These are phyloP conservation scores for Atherinosoma microstoma DNA, from an alignment of 2,797 vertebrate species.

Conservation along the genomic window DNA sequence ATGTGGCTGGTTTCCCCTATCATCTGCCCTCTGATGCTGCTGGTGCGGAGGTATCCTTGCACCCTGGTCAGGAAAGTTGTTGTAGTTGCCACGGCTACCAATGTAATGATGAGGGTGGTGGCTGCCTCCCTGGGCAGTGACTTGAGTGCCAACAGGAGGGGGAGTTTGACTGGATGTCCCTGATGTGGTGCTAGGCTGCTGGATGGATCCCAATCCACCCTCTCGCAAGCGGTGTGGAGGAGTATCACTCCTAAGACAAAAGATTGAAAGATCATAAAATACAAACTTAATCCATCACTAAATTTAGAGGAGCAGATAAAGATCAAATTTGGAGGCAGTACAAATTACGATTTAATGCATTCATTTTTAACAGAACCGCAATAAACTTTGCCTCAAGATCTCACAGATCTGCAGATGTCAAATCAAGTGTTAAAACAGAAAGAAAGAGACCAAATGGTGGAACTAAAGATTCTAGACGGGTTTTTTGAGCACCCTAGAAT, in stretches of 20 bases:
- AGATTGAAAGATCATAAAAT: neutral
- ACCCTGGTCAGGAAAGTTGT: constrained; percentile 82
- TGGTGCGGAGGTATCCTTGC: constrained; percentile 78
- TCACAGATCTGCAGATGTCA: neutral
- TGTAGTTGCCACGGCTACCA: constrained; percentile 82
- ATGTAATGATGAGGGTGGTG: constrained; percentile 85
- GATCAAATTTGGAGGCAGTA: neutral
- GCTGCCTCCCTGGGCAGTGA: constrained; percentile 68
- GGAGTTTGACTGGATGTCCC: constrained; percentile 83
- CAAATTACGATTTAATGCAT: neutral
- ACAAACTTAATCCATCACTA: neutral
- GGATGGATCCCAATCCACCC: constrained; percentile 80
- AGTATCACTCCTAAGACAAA: constrained; percentile 87
- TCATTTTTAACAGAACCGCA: neutral
- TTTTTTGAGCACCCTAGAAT: neutral
- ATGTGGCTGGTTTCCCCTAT: constrained; percentile 71
- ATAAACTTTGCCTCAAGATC: neutral
- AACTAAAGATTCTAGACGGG: neutral
- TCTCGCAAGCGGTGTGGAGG: constrained; percentile 88
- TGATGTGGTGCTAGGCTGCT: constrained; percentile 78
- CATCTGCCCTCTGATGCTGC: constrained; percentile 77
- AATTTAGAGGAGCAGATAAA: neutral
- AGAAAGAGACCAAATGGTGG: neutral
- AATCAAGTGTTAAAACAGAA: neutral
- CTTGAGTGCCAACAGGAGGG: constrained; percentile 79